Conservation (phyloP, 92 coral and sea anemone species). For the Epizoanthus scotinus region DNA sequence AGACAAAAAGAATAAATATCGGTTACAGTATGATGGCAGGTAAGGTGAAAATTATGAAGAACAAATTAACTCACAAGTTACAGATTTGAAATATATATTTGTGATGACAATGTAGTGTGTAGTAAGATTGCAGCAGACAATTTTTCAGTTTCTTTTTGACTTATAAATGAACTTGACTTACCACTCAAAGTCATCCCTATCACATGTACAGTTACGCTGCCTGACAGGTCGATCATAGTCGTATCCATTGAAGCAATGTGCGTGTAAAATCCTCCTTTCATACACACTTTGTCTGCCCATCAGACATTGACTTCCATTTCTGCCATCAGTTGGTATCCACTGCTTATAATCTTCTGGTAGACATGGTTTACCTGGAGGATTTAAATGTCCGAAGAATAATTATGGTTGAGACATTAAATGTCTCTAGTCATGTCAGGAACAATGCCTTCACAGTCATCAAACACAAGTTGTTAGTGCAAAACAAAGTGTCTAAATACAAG, state of each 20-base stretch:
- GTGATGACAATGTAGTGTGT: too few species aligned
- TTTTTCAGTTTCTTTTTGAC: too few species aligned
- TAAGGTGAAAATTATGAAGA: too few species aligned
- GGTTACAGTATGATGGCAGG: too few species aligned
- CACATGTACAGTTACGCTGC: slow-evolving; percentile 67
- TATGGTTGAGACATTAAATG: neutral
- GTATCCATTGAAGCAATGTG: slow-evolving; percentile 87
- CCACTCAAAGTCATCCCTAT: slow-evolving; percentile 92
- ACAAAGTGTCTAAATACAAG: too few species aligned
- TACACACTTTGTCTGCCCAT: slow-evolving; percentile 73
- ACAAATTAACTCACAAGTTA: too few species aligned
- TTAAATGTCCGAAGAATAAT: neutral
- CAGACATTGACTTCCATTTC: slow-evolving; percentile 71
- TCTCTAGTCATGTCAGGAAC: too few species aligned
- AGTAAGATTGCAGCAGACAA: too few species aligned
- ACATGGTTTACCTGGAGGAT: slow-evolving; percentile 65
- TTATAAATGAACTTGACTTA: slow-evolving; percentile 36
- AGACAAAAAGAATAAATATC: too few species aligned
- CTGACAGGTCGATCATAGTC: slow-evolving; percentile 80
- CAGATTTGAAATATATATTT: too few species aligned
- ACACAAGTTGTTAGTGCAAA: too few species aligned
- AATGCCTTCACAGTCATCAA: too few species aligned
- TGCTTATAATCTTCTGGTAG: slow-evolving; percentile 67
- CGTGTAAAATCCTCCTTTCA: slow-evolving; percentile 83
- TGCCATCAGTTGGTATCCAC: slow-evolving; percentile 86